These are phyloP conservation scores for Aleadryas rufinucha DNA, from an alignment of 2,113 vertebrate species.

Conservation along the genomic window DNA sequence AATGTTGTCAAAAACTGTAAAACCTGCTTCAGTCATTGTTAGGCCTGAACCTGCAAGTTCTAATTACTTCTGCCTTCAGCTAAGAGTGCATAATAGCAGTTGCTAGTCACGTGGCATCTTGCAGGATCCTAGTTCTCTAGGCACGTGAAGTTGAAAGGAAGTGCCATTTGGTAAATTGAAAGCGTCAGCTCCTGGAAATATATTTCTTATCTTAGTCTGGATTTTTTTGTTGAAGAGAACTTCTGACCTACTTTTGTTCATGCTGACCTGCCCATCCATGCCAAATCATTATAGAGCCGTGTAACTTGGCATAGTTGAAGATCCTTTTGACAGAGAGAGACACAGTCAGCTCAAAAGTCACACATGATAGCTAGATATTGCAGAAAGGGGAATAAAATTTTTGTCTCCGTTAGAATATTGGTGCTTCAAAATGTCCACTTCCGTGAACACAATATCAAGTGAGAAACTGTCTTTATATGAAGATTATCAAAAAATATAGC, in stretches of 20 bases:
- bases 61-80: constrained; percentile 8
- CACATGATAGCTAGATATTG: not conserved
- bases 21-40: not conserved
- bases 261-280: not conserved
- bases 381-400: not conserved
- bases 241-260: not conserved
- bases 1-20: not conserved
- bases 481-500: not conserved
- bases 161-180: not conserved
- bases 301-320: not conserved
- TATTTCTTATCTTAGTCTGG: not conserved
- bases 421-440: not conserved
- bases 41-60: not conserved
- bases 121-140: not conserved
- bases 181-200: not conserved
- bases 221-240: not conserved
- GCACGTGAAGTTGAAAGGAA: not conserved
- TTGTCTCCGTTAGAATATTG: not conserved
- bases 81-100: not conserved
- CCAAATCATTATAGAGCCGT: not conserved
- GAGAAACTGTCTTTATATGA: not conserved
- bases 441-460: not conserved
- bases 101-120: not conserved
- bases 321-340: not conserved
- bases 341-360: not conserved